A percentile compares a stretch with the other conserved stretches of the same genome.
These are phyloP conservation scores for Bucco capensis DNA, from an alignment of 2,113 vertebrate species.

Conservation along the genomic window DNA sequence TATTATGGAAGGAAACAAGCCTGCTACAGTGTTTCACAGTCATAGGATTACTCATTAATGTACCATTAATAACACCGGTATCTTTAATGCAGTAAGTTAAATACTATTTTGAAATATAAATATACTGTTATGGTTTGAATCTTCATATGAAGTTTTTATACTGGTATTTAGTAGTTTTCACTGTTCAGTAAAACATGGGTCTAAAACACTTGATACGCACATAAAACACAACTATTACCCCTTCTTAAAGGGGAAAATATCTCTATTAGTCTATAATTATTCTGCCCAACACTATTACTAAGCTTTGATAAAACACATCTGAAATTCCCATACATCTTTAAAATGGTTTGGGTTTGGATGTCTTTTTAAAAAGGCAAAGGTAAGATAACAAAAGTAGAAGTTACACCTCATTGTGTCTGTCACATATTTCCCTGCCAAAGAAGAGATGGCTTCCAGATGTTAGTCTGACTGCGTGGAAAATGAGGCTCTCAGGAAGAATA, in stretches of 20 bases:
- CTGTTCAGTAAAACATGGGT: neutral
- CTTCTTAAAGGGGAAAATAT: neutral
- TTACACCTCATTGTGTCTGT: slow-evolving; percentile 23
- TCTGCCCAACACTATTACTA: neutral
- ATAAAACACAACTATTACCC: neutral
- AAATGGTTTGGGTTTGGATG: neutral
- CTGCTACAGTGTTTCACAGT: neutral
- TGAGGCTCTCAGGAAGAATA: slow-evolving; percentile 32
- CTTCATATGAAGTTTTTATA: neutral
- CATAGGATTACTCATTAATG: neutral
- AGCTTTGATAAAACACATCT: neutral
- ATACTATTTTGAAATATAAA: neutral
- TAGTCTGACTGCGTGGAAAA: slow-evolving; percentile 8
- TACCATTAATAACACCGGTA: neutral
- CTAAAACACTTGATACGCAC: neutral
- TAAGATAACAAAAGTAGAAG: slow-evolving; percentile 30
- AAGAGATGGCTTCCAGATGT: slow-evolving; percentile 58
- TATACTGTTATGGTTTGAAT: neutral
- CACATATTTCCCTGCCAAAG: slow-evolving; percentile 20
- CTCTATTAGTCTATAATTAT: neutral
- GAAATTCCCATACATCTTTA: neutral
- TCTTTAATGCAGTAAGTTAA: neutral
- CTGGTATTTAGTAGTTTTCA: neutral
- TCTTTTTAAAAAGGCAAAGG: neutral
- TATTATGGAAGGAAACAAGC: neutral